Base-by-base conservation (phyloP, 2,797 vertebrate species). In the Anabas testudineus region DNA sequence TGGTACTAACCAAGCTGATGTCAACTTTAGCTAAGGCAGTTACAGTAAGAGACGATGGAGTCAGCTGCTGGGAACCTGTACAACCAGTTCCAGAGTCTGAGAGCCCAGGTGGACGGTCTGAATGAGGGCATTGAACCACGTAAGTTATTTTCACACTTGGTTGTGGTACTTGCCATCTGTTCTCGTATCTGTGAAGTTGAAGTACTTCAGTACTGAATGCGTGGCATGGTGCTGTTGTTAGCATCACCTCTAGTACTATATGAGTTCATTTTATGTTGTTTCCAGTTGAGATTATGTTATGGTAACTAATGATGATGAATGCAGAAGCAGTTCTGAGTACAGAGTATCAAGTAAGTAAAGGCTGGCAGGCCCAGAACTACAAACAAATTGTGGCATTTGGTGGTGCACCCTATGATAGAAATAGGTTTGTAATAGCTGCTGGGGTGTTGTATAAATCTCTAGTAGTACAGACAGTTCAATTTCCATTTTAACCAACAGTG, bases 121-220 rank as follows among this genome's bases (percentile, higher is more conserved):
- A 96, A 92, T 55, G 95, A 97, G 64, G 92, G 93, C 58, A 91
- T 92, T 3, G 96, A 98, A 71, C 93, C 85, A 71, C 93, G 97
- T 99, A 91, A 96, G 97, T 96, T 66, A 28, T 67, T 67, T 58
- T 26, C 69, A 71, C 56, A 22, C 34, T 14, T 28, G 13, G 18
- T 26, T 56, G 32, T 36, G 67, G 22, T 64, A 63, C 80, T 67
- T 76, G 22, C 1, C 55, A 62, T 64, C 21, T 65, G 7, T 19
- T 18, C 2, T 16, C 13, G n/a, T 53, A 21, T 22, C 34, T 2
- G 12, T 3, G 19, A 59, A 28, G 54, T 22, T 37, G n/a, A n/a
- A 28, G n/a, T 51, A 13, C n/a, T 15, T 22, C 7, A 71, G 53
- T 10, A 30, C 34, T 10, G 4, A 18, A 2, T 55, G 48, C 2